These are phyloP conservation scores for Pogona vitticeps DNA, from an alignment of 2,113 vertebrate genomes.

Conservation along the genomic window DNA sequence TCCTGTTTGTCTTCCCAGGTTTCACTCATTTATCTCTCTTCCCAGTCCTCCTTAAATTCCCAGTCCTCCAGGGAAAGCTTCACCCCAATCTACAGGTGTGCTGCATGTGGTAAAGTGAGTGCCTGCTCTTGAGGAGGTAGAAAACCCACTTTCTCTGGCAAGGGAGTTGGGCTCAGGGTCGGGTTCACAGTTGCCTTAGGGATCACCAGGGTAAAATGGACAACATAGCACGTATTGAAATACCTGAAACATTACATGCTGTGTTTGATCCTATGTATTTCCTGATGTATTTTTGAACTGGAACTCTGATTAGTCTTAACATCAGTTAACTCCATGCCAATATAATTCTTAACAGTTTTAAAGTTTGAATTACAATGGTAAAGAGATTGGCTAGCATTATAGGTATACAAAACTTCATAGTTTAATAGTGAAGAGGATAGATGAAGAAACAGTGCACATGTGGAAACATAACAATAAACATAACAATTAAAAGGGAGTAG, in stretches of 20 bases:
- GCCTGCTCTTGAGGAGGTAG: no score
- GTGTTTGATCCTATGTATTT: background rate
- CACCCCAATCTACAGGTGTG: no score
- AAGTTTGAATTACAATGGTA: background rate
- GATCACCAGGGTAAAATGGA: accelerated
- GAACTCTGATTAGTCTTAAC: background rate
- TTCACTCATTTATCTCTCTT: no score
- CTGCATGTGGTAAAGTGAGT: no score
- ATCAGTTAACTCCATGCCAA: background rate
- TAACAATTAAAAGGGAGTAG: background rate
- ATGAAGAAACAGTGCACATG: background rate
- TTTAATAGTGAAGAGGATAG: background rate
- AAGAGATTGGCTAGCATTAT: background rate
- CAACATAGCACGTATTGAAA: background rate
- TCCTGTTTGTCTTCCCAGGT: no score
- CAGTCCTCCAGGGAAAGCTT: no score
- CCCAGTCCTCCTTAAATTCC: no score
- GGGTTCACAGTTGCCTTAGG: no score
- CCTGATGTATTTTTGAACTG: background rate
- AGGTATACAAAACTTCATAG: background rate
- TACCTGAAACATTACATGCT: background rate
- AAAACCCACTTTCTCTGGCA: no score
- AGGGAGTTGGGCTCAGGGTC: no score
- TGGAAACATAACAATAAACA: background rate
- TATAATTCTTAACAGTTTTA: background rate